Evolutionary conservation across 1,140 invertebrate species (phyloP).

Genomic region (Oncopeltus fasciatus): DNA sequence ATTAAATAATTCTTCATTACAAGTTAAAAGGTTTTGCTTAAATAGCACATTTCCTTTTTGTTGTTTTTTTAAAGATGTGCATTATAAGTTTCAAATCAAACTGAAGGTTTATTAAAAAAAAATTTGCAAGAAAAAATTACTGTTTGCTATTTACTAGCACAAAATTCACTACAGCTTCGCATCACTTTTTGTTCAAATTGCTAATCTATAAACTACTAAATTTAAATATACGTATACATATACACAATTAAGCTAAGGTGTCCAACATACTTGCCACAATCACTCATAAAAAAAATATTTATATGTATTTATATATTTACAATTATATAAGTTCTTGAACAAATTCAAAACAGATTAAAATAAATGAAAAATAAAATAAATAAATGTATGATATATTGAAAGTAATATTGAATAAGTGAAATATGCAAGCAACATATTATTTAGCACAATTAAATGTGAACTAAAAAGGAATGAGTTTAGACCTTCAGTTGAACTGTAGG

Average conservation of each 20-base stretch:
- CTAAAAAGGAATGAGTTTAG: neutral
- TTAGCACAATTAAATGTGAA: constrained; percentile 1
- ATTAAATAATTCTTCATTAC: too few species aligned
- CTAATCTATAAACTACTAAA: constrained; percentile 20
- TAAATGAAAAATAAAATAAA: constrained; percentile 13
- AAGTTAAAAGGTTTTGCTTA: too few species aligned
- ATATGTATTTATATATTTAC: neutral
- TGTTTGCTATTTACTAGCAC: constrained; percentile 7
- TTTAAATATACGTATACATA: constrained; percentile 21
- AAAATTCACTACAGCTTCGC: constrained; percentile 7
- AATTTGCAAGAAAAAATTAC: neutral
- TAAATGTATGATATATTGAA: too few species aligned
- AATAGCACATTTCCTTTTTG: too few species aligned
- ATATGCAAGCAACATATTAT: constrained; percentile 6
- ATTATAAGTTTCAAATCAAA: too few species aligned
- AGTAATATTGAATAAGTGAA: too few species aligned
- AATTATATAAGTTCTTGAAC: constrained; percentile 9
- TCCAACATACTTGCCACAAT: constrained; percentile 8
- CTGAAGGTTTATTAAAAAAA: too few species aligned
- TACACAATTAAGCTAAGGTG: constrained; percentile 16
- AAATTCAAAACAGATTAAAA: constrained; percentile 14
- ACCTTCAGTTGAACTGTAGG: neutral
- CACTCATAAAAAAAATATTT: constrained; percentile 17
- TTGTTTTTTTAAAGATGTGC: too few species aligned
- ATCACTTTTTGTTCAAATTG: constrained; percentile 16